These are phyloP conservation scores for Sclerurus mexicanus DNA, from an alignment of 2,113 vertebrate species.

Conservation along the genomic window DNA sequence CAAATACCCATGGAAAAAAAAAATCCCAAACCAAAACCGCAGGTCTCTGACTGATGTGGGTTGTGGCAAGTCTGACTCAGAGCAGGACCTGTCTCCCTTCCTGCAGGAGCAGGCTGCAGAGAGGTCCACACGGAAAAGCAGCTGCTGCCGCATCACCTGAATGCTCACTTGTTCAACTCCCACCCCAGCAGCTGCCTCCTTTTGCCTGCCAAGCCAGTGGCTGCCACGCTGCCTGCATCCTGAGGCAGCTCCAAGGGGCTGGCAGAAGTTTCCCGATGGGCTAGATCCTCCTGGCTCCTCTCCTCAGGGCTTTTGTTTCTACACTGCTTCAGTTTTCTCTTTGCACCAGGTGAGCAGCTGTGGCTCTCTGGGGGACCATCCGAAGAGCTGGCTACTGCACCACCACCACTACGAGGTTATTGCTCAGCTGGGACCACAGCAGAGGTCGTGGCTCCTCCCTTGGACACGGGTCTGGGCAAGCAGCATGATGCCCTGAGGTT, in stretches of 20 bases:
- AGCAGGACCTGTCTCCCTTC: constrained; percentile 1
- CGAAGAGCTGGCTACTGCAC: not conserved
- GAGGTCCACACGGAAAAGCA: not conserved
- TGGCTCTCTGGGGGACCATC: not conserved
- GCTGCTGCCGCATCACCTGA: not conserved
- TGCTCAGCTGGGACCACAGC: not conserved
- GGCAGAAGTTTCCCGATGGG: not conserved
- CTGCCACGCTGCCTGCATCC: not conserved
- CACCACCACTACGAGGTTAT: accelerated
- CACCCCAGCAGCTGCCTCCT: not conserved
- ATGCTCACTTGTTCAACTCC: not conserved
- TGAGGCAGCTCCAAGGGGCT: not conserved
- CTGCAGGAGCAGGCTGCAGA: not conserved
- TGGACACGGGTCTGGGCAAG: accelerated
- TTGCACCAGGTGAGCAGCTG: not conserved
- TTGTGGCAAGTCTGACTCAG: constrained; percentile 16
- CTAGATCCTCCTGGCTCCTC: not conserved
- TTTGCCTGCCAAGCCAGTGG: not conserved
- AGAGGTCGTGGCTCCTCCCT: accelerated
- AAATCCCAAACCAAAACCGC: not conserved
- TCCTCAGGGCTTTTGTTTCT: not conserved
- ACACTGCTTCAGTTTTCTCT: not conserved
- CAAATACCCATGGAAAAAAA: not conserved
- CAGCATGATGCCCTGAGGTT: not conserved
- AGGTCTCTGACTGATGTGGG: not conserved